phyloP scores from a whole-genome alignment of 2,888 invertebrate genomes.

The Sepioteuthis lessoniana region DNA sequence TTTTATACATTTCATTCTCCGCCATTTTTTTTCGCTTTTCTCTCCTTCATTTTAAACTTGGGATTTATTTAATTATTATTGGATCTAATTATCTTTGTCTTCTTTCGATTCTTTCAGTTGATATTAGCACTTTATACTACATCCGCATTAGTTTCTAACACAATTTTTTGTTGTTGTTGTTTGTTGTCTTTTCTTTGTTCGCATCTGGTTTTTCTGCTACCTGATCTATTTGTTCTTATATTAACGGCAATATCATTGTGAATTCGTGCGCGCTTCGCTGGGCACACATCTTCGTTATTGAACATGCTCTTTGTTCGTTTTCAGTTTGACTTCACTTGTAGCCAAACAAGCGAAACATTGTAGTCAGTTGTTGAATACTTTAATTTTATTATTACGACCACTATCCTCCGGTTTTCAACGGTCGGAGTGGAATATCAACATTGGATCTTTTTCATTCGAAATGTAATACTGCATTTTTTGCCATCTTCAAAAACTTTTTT shows the following conservation, averaged over 20 bases:
- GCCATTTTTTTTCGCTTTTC: conserved; percentile 4
- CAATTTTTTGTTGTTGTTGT: too few relatives aligned
- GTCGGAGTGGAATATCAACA: background rate
- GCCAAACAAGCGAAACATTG: conserved; percentile 33
- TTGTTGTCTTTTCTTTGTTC: background rate
- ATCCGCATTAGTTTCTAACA: background rate
- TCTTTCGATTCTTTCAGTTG: background rate
- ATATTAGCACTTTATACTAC: background rate
- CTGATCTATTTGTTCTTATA: conserved; percentile 10
- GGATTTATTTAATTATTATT: background rate
- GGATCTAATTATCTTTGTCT: background rate
- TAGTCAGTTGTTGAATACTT: background rate
- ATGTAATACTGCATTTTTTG: background rate
- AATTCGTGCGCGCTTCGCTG: background rate
- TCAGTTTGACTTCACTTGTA: conserved; percentile 23
- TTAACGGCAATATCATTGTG: background rate
- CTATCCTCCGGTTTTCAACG: background rate
- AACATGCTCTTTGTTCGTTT: conserved; percentile 9
- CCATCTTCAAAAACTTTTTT: background rate
- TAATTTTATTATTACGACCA: background rate
- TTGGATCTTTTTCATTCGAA: background rate
- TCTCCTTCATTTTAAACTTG: background rate
- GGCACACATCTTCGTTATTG: conserved; percentile 20
- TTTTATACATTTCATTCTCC: background rate
- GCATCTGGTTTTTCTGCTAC: background rate